Conservation (phyloP, 2,888 invertebrate genomes). For the Blera fallax region DNA sequence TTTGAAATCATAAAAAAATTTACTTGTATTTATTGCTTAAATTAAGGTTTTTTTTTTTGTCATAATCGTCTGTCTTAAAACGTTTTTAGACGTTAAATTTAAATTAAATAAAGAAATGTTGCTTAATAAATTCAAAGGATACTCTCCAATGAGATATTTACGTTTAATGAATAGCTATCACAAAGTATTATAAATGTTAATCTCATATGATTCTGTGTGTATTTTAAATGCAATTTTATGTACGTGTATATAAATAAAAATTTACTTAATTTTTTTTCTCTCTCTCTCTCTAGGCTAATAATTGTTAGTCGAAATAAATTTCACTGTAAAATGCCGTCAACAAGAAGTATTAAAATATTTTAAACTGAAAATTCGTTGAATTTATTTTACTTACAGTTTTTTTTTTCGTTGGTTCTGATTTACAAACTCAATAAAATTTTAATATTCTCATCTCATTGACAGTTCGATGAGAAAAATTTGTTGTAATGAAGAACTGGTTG, state of each 20-base stretch:
- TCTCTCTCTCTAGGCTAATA: neutral
- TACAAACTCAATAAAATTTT: neutral
- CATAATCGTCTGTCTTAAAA: slow-evolving; percentile 14
- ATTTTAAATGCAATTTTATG: slow-evolving; percentile 21
- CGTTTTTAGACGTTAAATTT: slow-evolving; percentile 41
- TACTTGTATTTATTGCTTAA: slow-evolving; percentile 55
- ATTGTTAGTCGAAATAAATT: slow-evolving; percentile 1
- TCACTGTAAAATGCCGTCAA: slow-evolving; percentile 31
- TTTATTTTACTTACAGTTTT: neutral
- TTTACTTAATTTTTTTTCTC: slow-evolving; percentile 15
- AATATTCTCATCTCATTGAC: too few species aligned
- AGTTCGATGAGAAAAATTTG: too few species aligned
- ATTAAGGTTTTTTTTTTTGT: slow-evolving; percentile 20
- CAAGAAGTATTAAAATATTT: slow-evolving; percentile 54
- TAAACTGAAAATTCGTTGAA: neutral
- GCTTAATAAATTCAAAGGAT: slow-evolving; percentile 7
- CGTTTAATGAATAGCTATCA: slow-evolving; percentile 17
- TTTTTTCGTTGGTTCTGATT: too few species aligned
- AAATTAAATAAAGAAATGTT: slow-evolving; percentile 23
- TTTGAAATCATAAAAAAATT: slow-evolving; percentile 29
- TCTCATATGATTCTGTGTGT: slow-evolving; percentile 36
- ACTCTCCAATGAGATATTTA: neutral
- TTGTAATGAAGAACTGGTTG: too few species aligned
- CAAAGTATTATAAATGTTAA: slow-evolving; percentile 67
- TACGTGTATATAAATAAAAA: slow-evolving; percentile 41